phyloP scores from a whole-genome alignment of 1,140 invertebrate species.

The Druon quercuslanigerum region DNA sequence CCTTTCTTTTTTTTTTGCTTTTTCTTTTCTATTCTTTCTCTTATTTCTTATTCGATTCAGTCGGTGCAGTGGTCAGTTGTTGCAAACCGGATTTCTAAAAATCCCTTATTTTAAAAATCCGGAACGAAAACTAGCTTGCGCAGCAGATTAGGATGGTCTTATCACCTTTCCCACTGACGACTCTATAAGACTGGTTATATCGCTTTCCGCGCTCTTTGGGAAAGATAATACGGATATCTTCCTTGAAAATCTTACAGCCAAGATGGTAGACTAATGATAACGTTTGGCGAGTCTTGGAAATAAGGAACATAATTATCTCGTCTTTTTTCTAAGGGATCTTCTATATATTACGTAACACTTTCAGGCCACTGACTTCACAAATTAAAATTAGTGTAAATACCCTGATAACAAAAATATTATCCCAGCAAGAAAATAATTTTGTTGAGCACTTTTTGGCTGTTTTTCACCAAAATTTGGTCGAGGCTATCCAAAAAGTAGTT shows the following conservation, averaged over 20 bases:
- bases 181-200: conserved; percentile 47
- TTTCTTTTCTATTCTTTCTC: background rate
- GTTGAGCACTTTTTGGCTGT: too few species aligned
- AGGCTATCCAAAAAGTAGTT: too few species aligned
- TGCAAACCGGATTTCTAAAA: conserved; percentile 15
- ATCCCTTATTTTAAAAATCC: conserved; percentile 1
- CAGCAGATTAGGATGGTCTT: conserved; percentile 48
- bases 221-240: conserved; percentile 43
- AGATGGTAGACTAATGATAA: conserved; percentile 35
- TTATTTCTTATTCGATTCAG: conserved; percentile 5
- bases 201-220: conserved; percentile 7
- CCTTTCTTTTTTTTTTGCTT: conserved; percentile 1
- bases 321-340: background rate
- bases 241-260: conserved; percentile 43
- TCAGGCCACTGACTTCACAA: too few species aligned
- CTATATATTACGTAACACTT: too few species aligned
- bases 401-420: too few species aligned
- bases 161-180: conserved; percentile 42
- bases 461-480: too few species aligned
- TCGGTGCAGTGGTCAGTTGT: background rate
- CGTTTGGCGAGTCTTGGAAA: background rate
- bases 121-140: conserved; percentile 35
- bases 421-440: too few species aligned
- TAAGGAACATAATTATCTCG: background rate
- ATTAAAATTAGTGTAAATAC: too few species aligned